Evolutionary conservation across 1,140 invertebrate genomes (phyloP).

Genomic region (Drosophila funebris): DNA sequence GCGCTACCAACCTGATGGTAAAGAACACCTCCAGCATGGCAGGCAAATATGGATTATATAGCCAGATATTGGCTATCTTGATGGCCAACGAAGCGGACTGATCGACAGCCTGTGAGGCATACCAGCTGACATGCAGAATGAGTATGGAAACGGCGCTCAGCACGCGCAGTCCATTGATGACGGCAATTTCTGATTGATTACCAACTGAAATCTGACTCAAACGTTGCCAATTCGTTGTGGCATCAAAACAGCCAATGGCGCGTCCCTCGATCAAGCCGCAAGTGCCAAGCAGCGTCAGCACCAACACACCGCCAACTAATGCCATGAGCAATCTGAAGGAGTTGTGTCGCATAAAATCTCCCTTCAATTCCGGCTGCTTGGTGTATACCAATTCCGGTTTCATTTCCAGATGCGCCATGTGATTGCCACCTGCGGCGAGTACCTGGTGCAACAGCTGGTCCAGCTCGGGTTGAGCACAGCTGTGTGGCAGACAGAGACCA

Average conservation of each 20-base stretch:
- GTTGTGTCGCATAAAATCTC: constrained; percentile 7
- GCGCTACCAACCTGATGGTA: constrained; percentile 41
- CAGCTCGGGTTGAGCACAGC: constrained; percentile 21
- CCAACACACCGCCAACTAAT: neutral
- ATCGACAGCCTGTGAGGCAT: constrained; percentile 29
- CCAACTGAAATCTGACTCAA: constrained; percentile 1
- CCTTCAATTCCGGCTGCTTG: constrained; percentile 19
- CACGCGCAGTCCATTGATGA: constrained; percentile 55
- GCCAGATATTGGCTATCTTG: neutral
- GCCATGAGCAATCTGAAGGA: neutral
- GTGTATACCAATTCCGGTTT: constrained; percentile 18
- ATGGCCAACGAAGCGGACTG: constrained; percentile 10
- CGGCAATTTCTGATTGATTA: constrained; percentile 35
- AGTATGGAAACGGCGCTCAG: constrained; percentile 28
- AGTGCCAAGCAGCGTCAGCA: neutral
- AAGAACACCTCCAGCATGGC: constrained; percentile 53
- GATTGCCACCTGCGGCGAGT: neutral
- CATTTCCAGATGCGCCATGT: constrained; percentile 19
- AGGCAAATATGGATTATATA: constrained; percentile 28
- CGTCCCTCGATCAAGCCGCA: neutral
- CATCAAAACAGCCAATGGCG: constrained; percentile 39
- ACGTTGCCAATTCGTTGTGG: constrained; percentile 42
- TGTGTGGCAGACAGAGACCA: constrained; percentile 48
- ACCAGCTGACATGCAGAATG: constrained; percentile 43
- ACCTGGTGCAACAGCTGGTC: constrained; percentile 25